Evolutionary conservation across 2,888 invertebrate genomes (phyloP), one percentile per base, ranked within the genome.

Genomic region (Pelosia muscerda): DNA sequence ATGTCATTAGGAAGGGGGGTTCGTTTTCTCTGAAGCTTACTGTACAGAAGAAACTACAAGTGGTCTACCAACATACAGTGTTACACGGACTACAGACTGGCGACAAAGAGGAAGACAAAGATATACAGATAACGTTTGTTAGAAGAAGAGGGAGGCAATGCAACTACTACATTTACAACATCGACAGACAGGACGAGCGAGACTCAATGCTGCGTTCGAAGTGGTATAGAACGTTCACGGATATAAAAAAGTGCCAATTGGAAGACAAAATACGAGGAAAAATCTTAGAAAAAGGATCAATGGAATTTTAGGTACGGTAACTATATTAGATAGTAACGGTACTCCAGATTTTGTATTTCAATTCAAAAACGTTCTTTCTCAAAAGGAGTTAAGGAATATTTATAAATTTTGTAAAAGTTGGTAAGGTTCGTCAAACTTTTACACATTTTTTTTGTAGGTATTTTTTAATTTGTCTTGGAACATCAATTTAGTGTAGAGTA

Each of bases 141-240:
- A 90, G 91, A 92, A 93, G 90, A 91, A 90, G 92, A 92, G 90
- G 87, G 89, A 86, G 92, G 92, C 93, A 90, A 94, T 94, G 93
- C 92, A 92, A 87, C 94, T 94, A 94, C 94, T 92, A 94, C 94
- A 91, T 88, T 88, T 91, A 95, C 95, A 95, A 95, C 94, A 95
- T 92, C 93, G 90, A 94, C 85, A 90, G 88, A 79, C 86, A 90
- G 87, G 88, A 89, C 88, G 92, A 92, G 92, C 93, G 91, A 90
- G 93, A 92, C 88, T 76, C 79, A 75, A 87, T 88, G 89, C 91
- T 88, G 88, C 91, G 84, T 90, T 89, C 86, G 92, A 93, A 94
- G 91, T 88, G 92, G 94, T 93, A 93, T 93, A 93, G 92, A 85
- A 83, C 81, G 77, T 74, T 66, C 68, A 75, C 63, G 72, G 42